Evolutionary conservation across 2,888 invertebrate genomes (phyloP).

Genomic region (Drosophila quinaria): DNA sequence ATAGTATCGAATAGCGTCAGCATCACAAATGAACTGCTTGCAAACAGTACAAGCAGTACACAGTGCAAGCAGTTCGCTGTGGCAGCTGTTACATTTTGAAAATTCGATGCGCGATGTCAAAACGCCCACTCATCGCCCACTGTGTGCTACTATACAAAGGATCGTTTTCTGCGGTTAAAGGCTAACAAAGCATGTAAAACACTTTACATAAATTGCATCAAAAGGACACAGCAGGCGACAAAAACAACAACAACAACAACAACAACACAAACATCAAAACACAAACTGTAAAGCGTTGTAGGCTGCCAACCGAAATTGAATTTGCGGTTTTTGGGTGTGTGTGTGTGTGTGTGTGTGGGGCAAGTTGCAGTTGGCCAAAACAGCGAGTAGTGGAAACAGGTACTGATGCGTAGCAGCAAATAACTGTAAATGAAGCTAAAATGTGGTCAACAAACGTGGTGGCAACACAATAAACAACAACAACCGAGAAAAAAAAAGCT

Average conservation of each 20-base stretch:
- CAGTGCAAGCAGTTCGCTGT: not conserved
- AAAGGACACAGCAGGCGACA: slow-evolving; percentile 41
- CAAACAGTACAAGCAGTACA: slow-evolving; percentile 20
- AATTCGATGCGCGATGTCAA: not conserved
- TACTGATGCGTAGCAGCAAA: slow-evolving; percentile 50
- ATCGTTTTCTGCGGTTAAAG: slow-evolving; percentile 62
- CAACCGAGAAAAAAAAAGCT: not conserved
- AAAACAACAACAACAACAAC: slow-evolving; percentile 32
- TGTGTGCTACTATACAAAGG: slow-evolving; percentile 50
- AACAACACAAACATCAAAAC: slow-evolving; percentile 45
- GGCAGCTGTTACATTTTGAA: slow-evolving; percentile 12
- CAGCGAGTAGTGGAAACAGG: slow-evolving; percentile 24
- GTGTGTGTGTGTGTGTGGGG: slow-evolving; percentile 11
- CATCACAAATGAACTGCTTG: not conserved
- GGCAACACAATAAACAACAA: slow-evolving; percentile 41
- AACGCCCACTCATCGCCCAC: not conserved
- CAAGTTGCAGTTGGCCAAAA: slow-evolving; percentile 30
- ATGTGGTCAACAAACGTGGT: slow-evolving; percentile 66
- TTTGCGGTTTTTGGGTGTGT: slow-evolving; percentile 64
- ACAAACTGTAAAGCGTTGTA: slow-evolving; percentile 57
- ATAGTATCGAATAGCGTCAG: not conserved
- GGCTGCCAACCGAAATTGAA: slow-evolving; percentile 76
- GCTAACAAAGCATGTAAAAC: slow-evolving; percentile 59
- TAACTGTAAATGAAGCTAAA: slow-evolving; percentile 80
- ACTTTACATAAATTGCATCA: slow-evolving; percentile 78